These are phyloP conservation scores for Girardia tigrina DNA, from an alignment of 2,888 invertebrate species.

Conservation along the genomic window DNA sequence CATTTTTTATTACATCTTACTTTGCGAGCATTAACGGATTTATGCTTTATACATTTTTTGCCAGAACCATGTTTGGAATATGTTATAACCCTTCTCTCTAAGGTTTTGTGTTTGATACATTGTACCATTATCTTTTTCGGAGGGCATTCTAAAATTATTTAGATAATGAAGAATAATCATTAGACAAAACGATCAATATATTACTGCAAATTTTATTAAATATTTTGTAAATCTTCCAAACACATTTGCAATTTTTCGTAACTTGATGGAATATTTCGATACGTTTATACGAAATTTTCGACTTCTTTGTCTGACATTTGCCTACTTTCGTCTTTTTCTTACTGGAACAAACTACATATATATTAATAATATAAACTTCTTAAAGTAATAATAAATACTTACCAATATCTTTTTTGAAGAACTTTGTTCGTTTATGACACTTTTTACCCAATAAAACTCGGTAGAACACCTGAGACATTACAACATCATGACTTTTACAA, in stretches of 20 bases:
- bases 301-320: not conserved
- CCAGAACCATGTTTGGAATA: not conserved
- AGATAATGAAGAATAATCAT: not conserved
- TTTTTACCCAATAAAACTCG: not conserved
- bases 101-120: slow-evolving; percentile 16
- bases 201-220: slow-evolving; percentile 26
- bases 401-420: slow-evolving; percentile 28
- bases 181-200: not conserved
- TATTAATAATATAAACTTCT: not conserved
- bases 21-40: not conserved
- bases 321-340: not conserved
- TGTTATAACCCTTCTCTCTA: not conserved
- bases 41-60: slow-evolving; percentile 17
- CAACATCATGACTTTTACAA: not conserved
- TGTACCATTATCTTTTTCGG: not conserved
- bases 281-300: not conserved
- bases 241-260: slow-evolving; percentile 16
- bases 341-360: not conserved
- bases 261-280: slow-evolving; percentile 3
- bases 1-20: slow-evolving; percentile 20
- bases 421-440: slow-evolving; percentile 25
- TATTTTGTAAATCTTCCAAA: not conserved
- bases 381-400: not conserved
- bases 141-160: slow-evolving; percentile 29
- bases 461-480: slow-evolving; percentile 21